Evolutionary conservation across 2,888 invertebrate species (phyloP).

Genomic region (Heliconius charithonia): DNA sequence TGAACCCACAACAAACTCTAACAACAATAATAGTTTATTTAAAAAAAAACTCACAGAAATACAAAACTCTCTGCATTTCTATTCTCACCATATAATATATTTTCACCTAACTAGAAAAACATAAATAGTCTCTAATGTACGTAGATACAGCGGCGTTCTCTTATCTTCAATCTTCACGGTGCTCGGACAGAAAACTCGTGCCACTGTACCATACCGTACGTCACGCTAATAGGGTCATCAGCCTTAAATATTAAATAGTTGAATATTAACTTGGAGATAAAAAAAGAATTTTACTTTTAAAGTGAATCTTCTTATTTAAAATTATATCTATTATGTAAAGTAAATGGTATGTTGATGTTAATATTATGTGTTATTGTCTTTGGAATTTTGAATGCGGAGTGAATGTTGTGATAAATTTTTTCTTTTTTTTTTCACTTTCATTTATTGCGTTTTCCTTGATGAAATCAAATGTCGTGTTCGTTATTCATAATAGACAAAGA

Average conservation of each 20-base stretch:
- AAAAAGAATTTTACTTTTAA: conserved; percentile 1
- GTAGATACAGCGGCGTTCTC: conserved; percentile 24
- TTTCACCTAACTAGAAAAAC: conserved; percentile 12
- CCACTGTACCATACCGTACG: conserved; percentile 32
- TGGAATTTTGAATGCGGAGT: too few relatives aligned
- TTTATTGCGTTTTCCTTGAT: background rate
- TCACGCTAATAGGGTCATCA: conserved; percentile 29
- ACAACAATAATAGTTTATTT: background rate
- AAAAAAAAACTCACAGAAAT: background rate
- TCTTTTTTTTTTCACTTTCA: background rate
- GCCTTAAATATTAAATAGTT: conserved; percentile 22
- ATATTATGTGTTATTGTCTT: background rate
- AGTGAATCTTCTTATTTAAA: background rate
- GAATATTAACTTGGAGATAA: conserved; percentile 1
- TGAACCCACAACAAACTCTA: too few relatives aligned
- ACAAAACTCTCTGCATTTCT: background rate
- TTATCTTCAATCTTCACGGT: conserved; percentile 38
- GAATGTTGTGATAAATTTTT: background rate
- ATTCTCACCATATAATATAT: background rate
- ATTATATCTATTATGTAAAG: background rate
- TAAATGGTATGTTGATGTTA: background rate
- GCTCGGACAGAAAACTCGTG: conserved; percentile 34
- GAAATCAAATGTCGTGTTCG: background rate
- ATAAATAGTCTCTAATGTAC: conserved; percentile 22
- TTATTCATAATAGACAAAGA: background rate